Evolutionary conservation across 2,888 invertebrate genomes (phyloP).

Genomic region (Pheosia tremula): DNA sequence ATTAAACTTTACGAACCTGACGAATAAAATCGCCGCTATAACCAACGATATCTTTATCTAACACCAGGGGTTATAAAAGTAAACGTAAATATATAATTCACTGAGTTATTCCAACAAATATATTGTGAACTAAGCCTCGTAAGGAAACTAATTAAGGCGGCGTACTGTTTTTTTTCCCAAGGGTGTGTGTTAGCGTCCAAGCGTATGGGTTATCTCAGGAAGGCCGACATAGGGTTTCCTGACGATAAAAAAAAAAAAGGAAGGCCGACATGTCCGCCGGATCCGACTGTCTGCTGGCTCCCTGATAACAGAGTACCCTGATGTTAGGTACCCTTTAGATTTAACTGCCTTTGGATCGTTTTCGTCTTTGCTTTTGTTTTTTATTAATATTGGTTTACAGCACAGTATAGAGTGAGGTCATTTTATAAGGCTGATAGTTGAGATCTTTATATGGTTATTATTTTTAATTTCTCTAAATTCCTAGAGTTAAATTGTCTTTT

Average conservation of each 20-base stretch:
- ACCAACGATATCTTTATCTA: not conserved
- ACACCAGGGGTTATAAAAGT: not conserved
- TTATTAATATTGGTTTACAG: too few species aligned
- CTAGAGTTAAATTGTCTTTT: too few species aligned
- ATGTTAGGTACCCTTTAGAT: not conserved
- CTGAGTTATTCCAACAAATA: not conserved
- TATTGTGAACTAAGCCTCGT: not conserved
- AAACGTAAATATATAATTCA: not conserved
- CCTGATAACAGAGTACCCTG: not conserved
- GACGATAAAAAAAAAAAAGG: too few species aligned
- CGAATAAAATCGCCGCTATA: too few species aligned
- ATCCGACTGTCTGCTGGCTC: not conserved
- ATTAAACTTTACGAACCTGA: too few species aligned
- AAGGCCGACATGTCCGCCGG: slow-evolving; percentile 3
- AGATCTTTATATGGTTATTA: too few species aligned
- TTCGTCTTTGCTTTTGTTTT: too few species aligned
- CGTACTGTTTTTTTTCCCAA: slow-evolving; percentile 3
- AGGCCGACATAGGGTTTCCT: too few species aligned
- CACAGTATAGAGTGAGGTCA: too few species aligned
- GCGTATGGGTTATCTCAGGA: slow-evolving; percentile 4
- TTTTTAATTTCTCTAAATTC: too few species aligned
- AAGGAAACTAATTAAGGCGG: not conserved
- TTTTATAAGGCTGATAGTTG: too few species aligned
- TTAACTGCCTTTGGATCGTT: too few species aligned
- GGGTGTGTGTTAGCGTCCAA: not conserved